Conservation (phyloP, 23 tunicate species). For the Ascidia mentula region DNA sequence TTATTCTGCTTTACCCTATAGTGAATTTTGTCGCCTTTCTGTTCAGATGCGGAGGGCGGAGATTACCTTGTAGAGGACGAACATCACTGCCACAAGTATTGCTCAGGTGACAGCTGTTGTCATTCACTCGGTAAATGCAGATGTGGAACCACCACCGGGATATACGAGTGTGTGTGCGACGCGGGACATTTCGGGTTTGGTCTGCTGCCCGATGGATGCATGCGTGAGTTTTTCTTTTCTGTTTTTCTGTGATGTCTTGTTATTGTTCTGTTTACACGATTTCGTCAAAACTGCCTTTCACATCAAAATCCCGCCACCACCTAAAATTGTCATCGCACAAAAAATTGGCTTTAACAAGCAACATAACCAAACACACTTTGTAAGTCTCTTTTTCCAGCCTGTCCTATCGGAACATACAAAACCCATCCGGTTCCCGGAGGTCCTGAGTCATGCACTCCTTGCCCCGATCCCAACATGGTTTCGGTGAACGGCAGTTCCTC, state of each 20-base stretch:
- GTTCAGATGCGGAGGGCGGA: constrained; percentile 76
- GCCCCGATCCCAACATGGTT: constrained; percentile 81
- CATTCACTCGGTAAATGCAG: constrained; percentile 77
- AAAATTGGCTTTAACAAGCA: neutral
- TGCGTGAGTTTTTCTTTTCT: constrained; percentile 57
- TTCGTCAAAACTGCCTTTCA: neutral
- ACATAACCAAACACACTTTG: neutral
- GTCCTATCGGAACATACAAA: constrained; percentile 88
- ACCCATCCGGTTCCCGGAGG: constrained; percentile 72
- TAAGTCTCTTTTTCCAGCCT: constrained; percentile 39
- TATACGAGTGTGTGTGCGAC: constrained; percentile 91
- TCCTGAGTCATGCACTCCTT: constrained; percentile 63
- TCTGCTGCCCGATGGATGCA: constrained; percentile 52
- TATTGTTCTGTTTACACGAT: neutral
- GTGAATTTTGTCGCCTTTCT: too few species aligned
- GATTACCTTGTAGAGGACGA: constrained; percentile 65
- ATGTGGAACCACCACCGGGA: constrained; percentile 90
- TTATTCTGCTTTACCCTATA: too few species aligned
- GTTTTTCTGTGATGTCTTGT: neutral
- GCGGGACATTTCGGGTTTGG: constrained; percentile 83
- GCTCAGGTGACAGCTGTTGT: constrained; percentile 59
- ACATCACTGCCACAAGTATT: constrained; percentile 54
- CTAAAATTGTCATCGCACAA: neutral
- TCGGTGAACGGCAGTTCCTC: constrained; percentile 65
- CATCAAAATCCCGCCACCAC: too few species aligned